phyloP scores from a whole-genome alignment of 1,140 invertebrate species.

The Apis mellifera region DNA sequence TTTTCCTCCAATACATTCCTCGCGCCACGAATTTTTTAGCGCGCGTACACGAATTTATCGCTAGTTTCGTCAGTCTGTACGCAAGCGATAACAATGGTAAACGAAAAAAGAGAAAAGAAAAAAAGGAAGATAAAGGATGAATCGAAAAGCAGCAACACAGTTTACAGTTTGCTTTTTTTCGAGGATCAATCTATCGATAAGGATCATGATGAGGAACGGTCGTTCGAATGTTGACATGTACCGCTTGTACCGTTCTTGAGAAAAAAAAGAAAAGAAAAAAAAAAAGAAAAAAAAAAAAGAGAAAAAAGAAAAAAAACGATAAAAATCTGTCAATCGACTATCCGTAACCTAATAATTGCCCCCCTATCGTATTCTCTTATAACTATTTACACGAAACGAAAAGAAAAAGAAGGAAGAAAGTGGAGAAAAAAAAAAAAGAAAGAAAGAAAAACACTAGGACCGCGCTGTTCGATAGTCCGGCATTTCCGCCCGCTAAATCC shows the following conservation, averaged over 20 bases:
- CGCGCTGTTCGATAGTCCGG: constrained; percentile 58
- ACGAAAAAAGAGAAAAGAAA: background rate
- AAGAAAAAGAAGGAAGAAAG: constrained; percentile 60
- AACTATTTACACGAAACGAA: constrained; percentile 64
- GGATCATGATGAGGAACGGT: constrained; percentile 26
- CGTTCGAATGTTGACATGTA: constrained; percentile 54
- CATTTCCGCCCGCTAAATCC: constrained; percentile 9
- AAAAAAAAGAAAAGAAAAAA: constrained; percentile 5
- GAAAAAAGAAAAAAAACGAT: background rate
- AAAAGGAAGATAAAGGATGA: constrained; percentile 3
- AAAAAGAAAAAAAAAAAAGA: background rate
- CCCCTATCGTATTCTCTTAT: constrained; percentile 68
- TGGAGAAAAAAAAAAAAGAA: constrained; percentile 52
- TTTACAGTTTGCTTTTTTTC: background rate
- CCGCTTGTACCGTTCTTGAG: constrained; percentile 46
- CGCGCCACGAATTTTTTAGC: constrained; percentile 14
- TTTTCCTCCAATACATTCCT: constrained; percentile 48
- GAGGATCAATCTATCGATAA: background rate
- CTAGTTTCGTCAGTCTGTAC: constrained; percentile 9
- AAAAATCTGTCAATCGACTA: constrained; percentile 65
- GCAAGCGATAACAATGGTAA: constrained; percentile 12
- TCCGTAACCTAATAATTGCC: constrained; percentile 65
- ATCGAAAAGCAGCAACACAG: background rate
- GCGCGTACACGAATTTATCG: constrained; percentile 40
- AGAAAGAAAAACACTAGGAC: constrained; percentile 58